Base-by-base conservation (phyloP, 2,888 invertebrate genomes). In the Rhagonycha lutea region DNA sequence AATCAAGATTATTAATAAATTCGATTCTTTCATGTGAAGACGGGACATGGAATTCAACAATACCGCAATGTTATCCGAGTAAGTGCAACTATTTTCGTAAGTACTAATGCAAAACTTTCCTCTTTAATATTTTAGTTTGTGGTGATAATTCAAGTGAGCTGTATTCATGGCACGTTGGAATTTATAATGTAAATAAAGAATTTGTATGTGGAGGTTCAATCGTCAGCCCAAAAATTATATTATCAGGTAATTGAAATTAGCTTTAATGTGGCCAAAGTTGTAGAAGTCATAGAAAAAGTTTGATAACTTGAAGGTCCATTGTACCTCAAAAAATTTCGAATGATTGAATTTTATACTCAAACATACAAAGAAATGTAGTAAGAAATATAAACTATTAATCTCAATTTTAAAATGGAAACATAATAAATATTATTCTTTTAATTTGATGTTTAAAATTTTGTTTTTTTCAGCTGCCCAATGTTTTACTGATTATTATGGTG, bases 381-480 rank as follows among this genome's bases (percentile, higher is more conserved):
- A n/a, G n/a, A n/a, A n/a, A n/a, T n/a, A n/a, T n/a, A n/a, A n/a
- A n/a, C n/a, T n/a, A n/a, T n/a, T n/a, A n/a, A n/a, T n/a, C n/a
- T n/a, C n/a, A n/a, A n/a, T n/a, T n/a, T n/a, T n/a, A n/a, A n/a
- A n/a, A n/a, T n/a, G n/a, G n/a, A n/a, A n/a, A n/a, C n/a, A n/a
- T n/a, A n/a, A n/a, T n/a, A n/a, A n/a, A n/a, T n/a, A n/a, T n/a
- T n/a, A n/a, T n/a, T 24, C 24, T 4, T 24, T 24, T 24, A 4
- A 4, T 4, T 4, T 24, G 24, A 24, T 24, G 24, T 2, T 2
- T 28, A 28, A 28, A 1, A 28, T 28, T 4, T 29, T 4, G 47
- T n/a, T 4, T 7, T 47, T 47, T 23, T 69, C 11, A 86, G 86
- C 86, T 75, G 86, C 86, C 2, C 86, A 86, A 79, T 86, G 86